These are phyloP conservation scores for Eudasyphora cyanicolor DNA, from an alignment of 2,888 invertebrate genomes.

Conservation along the genomic window DNA sequence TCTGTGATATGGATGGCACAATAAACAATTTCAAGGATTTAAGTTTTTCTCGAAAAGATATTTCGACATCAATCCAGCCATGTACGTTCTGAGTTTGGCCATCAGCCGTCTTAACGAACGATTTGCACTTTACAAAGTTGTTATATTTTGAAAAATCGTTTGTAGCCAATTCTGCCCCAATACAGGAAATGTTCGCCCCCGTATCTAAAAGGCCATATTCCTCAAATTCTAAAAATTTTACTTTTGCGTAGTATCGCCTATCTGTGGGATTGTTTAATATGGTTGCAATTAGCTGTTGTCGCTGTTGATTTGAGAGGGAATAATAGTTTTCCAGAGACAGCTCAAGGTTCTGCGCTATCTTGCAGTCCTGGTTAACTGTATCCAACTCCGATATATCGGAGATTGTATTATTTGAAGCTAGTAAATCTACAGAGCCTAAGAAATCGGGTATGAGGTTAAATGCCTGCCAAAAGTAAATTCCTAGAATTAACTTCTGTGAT, in stretches of 20 bases:
- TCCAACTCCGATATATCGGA: not conserved
- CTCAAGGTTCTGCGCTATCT: conserved; percentile 4
- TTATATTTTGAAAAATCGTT: not conserved
- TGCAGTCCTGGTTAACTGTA: not conserved
- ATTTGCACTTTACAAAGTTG: not conserved
- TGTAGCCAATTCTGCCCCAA: not conserved
- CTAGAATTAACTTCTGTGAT: conserved; percentile 21
- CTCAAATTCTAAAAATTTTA: not conserved
- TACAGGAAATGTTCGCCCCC: not conserved
- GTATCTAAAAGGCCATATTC: conserved; percentile 6
- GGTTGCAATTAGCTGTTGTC: too few relatives aligned
- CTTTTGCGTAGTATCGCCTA: not conserved
- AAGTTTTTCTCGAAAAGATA: not conserved
- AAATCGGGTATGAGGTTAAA: conserved; percentile 6
- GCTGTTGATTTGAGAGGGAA: not conserved
- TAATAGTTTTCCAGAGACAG: not conserved
- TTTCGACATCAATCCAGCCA: not conserved
- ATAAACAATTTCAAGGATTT: not conserved
- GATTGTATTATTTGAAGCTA: not conserved
- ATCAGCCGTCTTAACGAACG: not conserved
- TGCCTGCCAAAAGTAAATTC: conserved; percentile 7
- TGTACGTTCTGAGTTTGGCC: not conserved
- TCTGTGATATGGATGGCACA: not conserved
- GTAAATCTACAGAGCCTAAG: not conserved
- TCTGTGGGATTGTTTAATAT: not conserved